Evolutionary conservation across 2,113 vertebrate species (phyloP).

Genomic region (Saguinus midas): DNA sequence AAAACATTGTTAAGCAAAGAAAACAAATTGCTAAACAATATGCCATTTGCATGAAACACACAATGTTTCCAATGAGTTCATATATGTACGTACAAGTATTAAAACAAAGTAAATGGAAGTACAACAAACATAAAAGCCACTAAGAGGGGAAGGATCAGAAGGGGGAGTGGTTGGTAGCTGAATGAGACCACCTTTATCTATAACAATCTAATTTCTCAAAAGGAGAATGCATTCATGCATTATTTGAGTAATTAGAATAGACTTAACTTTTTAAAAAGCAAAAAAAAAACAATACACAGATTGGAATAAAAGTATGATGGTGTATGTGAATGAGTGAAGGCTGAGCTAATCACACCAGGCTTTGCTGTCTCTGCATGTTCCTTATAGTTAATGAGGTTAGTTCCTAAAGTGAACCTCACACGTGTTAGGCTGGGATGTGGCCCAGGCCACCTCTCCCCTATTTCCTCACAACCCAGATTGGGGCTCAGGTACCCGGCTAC

Average conservation of each 20-base stretch:
- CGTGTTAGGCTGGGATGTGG: neutral
- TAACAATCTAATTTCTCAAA: conserved; percentile 46
- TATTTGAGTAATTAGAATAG: neutral
- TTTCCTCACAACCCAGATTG: conserved; percentile 33
- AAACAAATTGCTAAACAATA: conserved; percentile 32
- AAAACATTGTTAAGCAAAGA: conserved; percentile 35
- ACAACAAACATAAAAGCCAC: conserved; percentile 14
- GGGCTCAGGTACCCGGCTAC: conserved; percentile 3
- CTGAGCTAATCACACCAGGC: neutral
- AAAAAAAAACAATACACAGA: conserved; percentile 19
- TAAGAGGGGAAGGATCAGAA: neutral
- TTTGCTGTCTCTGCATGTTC: neutral
- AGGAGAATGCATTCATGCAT: neutral
- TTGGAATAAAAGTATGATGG: neutral
- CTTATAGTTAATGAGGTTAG: neutral
- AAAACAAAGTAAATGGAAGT: conserved; percentile 5
- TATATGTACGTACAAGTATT: conserved; percentile 24
- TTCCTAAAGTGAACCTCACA: neutral
- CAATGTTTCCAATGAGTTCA: conserved; percentile 20
- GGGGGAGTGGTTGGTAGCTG: neutral
- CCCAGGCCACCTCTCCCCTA: conserved; percentile 31
- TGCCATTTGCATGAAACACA: neutral
- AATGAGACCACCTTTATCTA: conserved; percentile 1
- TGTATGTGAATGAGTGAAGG: neutral
- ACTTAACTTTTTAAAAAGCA: conserved; percentile 21